Evolutionary conservation across 2,113 vertebrate species (phyloP), one percentile per base, ranked within the genome.

Genomic region (Malurus alboscapulatus): DNA sequence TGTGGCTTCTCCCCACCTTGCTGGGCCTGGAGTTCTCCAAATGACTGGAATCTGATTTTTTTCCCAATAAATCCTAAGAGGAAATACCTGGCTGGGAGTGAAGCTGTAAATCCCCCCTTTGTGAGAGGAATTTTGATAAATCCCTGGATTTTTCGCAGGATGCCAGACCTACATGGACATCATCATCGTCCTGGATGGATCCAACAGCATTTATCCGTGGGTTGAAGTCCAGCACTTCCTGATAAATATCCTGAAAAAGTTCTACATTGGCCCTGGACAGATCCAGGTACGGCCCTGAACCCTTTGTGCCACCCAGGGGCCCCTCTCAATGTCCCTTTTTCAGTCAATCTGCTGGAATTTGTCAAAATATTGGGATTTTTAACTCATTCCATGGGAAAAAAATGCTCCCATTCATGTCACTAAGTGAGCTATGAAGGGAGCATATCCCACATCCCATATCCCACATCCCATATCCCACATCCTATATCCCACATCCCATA

Each of bases 81-180:
- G 36, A 16, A 76, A 38, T 29, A 85, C 78, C 84, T 66, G 81
- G 5, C 58, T 29, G 88, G 72, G 54, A 71, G 30, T 0, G 19
- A 51, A 85, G 24, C 68, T 40, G 1, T 57, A 57, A 94, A 88
- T 63, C 84, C 51, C 40, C 29, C 29, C n/a, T 68, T 38, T 34
- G 16, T 54, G 4, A 59, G 78, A 66, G 45, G 29, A 18, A 14
- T 80, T 45, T 12, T 32, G 72, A 1, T 57, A 71, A 92, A 57
- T 17, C 47, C 1, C 73, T 22, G 10, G 59, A 2, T 95, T 75
- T 80, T 80, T 63, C 45, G 2, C 94, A 99, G 99, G 98, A 58
- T 99, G 99, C 97, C 99, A 99, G 97, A 99, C 99, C 0, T 99
- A 99, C 97, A 99, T 99, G 98, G 99, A 99, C 95, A 99, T 99